Evolutionary conservation across 2,797 vertebrate species (phyloP), one percentile per base, ranked within the genome.

Genomic region (Chaetodon trifasciatus): DNA sequence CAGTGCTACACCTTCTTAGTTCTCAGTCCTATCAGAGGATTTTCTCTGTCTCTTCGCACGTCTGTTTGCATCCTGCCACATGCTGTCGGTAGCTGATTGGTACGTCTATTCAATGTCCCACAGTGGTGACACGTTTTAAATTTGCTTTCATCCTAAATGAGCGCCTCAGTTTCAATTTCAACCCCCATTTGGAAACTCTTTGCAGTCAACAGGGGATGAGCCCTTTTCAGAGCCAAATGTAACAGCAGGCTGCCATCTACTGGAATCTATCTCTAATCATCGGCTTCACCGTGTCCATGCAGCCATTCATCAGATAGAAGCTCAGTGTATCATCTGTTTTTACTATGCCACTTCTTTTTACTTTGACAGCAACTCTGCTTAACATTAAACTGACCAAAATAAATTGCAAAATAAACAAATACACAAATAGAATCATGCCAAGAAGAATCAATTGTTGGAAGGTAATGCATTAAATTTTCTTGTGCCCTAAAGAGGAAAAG

Each of bases 221-320:
- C 1, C 10, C 23, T 37, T 57, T 17, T 15, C 37, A 11, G 35
- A 62, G 32, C 4, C 7, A 83, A 88, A 80, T 77, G 65, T 82
- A 63, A 62, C 67, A 44, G 57, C 78, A 88, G 13, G 74, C 35
- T 84, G 88, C 91, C 94, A 90, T 84, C 94, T 94, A 84, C 76
- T 90, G 93, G 89, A 78, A 1, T 53, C 1, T 16, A 11, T n/a
- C 4, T 1, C 5, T 1, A 75, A 80, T 16, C 46, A 21, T 17
- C 57, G 23, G 5, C 13, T 21, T 16, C 16, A 32, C 39, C 8
- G 12, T 35, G 52, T 21, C 16, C 8, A 37, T 10, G 13, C 21
- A 63, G 12, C 13, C 44, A 42, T 5, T 50, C 4, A 44, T 8
- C 10, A n/a, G 1, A 9, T 65, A 15, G 13, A 6, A 28, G 0